Percentiles rank a stretch among this genome's conserved stretches.
phyloP scores from a whole-genome alignment of 2,113 vertebrate species.

The Notarius quadriscutis region DNA sequence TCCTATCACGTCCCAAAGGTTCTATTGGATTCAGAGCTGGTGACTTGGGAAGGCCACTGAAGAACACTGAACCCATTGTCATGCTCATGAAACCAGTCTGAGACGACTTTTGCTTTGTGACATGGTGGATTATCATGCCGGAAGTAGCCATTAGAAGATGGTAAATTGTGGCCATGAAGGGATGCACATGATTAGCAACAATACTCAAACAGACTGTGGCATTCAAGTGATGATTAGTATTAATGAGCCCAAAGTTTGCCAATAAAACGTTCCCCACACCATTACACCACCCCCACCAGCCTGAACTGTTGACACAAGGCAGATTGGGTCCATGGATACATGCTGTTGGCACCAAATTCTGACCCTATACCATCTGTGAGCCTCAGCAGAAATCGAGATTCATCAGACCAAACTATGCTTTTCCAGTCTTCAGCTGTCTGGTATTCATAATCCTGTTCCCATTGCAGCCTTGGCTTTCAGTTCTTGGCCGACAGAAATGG shows the following conservation, averaged over 20 bases:
- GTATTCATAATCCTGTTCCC: background rate
- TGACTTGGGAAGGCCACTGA: background rate
- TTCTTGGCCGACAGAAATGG: background rate
- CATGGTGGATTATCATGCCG: background rate
- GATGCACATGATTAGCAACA: background rate
- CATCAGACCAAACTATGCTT: background rate
- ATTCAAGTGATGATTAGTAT: background rate
- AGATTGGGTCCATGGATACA: background rate
- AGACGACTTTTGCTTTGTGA: background rate
- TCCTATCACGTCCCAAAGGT: background rate
- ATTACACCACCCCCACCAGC: background rate
- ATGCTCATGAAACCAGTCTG: background rate
- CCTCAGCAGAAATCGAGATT: background rate
- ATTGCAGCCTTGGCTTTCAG: too few relatives aligned
- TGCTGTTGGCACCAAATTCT: background rate
- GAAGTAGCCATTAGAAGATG: background rate
- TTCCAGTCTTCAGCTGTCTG: background rate
- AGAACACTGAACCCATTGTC: background rate
- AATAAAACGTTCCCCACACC: background rate
- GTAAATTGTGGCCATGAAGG: background rate
- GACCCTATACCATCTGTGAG: too few relatives aligned
- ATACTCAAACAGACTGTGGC: background rate
- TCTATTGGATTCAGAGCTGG: background rate
- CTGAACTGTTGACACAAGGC: background rate
- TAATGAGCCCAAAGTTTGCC: background rate